Evolutionary conservation across 2,797 vertebrate species (phyloP), one percentile per base, ranked within the genome.

Genomic region (Sebastes iracundus): DNA sequence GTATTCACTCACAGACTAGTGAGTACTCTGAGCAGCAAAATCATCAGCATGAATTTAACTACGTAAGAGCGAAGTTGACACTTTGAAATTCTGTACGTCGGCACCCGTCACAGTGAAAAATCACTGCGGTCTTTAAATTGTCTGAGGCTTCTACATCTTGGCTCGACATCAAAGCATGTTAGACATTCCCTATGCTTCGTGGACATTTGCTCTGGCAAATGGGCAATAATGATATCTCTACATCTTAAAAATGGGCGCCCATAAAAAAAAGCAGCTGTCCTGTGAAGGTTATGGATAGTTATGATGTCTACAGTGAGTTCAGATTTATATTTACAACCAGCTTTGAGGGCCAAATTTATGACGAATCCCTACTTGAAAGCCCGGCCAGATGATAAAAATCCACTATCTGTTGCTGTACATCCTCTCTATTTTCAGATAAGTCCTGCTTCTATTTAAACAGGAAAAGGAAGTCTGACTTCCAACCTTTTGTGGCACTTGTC

Each of bases 401-500:
- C 35, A 64, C 65, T 88, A 91, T 91, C 83, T 77, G 76, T 75
- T 30, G 16, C 42, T 68, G 63, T 30, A 83, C 89, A 88, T 86
- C 92, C 85, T 89, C 79, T 84, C 67, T 64, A 49, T 74, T 83
- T 88, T 74, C 78, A 71, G 90, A 91, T 92, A 90, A 91, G 68
- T 80, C 58, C 56, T 7, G 59, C 52, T 55, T 77, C 62, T 74
- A 33, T 80, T 87, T 93, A 92, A 92, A 95, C 92, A 94, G 93
- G 92, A 95, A 94, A 79, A 83, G 92, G 93, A 93, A 89, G 90
- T 85, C 82, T 55, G 65, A 92, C 87, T 89, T 89, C 64, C 73
- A 87, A 80, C 84, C 91, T 89, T 92, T 92, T 91, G 89, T 86
- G 88, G 85, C 35, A 32, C 72, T 85, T 82, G 88, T 88, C 87